Base-by-base conservation (phyloP, 1,140 invertebrate species). In the Arion vulgaris region DNA sequence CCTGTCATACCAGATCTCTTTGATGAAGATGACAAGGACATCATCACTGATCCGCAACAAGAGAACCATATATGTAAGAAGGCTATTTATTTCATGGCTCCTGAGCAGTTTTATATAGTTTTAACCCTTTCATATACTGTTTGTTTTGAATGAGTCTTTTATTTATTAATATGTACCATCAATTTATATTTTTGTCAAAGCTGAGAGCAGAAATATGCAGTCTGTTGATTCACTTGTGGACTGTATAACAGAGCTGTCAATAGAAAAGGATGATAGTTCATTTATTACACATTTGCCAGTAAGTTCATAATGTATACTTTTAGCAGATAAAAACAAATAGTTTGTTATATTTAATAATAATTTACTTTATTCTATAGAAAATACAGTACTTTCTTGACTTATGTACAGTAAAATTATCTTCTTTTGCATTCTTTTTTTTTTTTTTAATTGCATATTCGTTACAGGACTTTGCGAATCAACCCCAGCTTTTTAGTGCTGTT, bases 241-340 rank as follows among this genome's bases (percentile, higher is more conserved):
- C 28, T 34, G 7, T 17, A 34, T 66, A 11, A 66, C 17, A 34
- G 28, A 66, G 28, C 19, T 66, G 28, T 66, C 62, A 66, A 32
- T 66, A 66, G 28, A 66, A 5, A 28, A 17, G 17, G 28, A 66
- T 66, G 49, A 51, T 39, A 45, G 7, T 75, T 51, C 0, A 15
- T 75, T 75, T 39, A 19, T 41, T 26, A 75, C 38, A 11, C 41
- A 45, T 75, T 75, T 75, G 73, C 28, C 41, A 45, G 49, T 75
- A 51, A 49, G 73, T 66, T 28, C 28, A 13, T 38, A 45, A 45
- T 45, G 5, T 45, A 45, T 45, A 7, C 41, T 45, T 5, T 45
- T 45, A 45, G 5, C 15, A 45, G 15, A 45, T 15, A 45, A 15
- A 45, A 45, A 45, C 41, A 45, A 45, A 7, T 45, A 45, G 15